Evolutionary conservation across 2,888 invertebrate species (phyloP).

Genomic region (Eubasilissa splendida): DNA sequence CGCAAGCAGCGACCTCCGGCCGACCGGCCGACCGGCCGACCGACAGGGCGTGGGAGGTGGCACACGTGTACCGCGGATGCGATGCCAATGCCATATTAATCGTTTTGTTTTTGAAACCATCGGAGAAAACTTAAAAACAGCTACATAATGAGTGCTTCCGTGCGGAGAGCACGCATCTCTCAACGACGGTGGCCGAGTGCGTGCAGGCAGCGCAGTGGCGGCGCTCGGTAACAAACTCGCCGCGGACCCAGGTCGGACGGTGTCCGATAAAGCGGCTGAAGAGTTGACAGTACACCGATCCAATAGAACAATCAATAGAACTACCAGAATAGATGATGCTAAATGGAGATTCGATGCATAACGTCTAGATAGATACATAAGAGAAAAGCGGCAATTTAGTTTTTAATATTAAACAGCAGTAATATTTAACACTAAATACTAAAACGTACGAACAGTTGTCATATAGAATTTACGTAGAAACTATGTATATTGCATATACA

Average conservation of each 20-base stretch:
- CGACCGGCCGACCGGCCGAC: neutral
- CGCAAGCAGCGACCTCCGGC: neutral
- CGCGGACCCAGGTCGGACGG: neutral
- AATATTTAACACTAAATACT: too few relatives aligned
- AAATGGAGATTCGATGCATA: neutral
- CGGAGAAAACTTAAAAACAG: neutral
- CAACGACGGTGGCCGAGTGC: neutral
- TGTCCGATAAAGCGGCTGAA: neutral
- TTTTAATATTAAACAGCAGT: too few relatives aligned
- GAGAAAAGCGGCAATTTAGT: too few relatives aligned
- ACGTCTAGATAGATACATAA: neutral
- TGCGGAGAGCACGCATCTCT: neutral
- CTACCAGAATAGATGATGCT: neutral
- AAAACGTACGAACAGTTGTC: too few relatives aligned
- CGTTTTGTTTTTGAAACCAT: conserved; percentile 11
- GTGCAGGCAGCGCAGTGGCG: neutral
- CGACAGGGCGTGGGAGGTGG: neutral
- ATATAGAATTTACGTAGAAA: too few relatives aligned
- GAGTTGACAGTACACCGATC: neutral
- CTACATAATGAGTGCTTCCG: neutral
- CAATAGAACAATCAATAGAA: neutral
- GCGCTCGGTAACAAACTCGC: neutral
- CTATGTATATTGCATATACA: too few relatives aligned
- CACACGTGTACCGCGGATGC: conserved; percentile 18
- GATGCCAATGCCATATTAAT: conserved; percentile 30